These are phyloP conservation scores for Parelbella ahira DNA, from an alignment of 2,888 invertebrate genomes.

Conservation along the genomic window DNA sequence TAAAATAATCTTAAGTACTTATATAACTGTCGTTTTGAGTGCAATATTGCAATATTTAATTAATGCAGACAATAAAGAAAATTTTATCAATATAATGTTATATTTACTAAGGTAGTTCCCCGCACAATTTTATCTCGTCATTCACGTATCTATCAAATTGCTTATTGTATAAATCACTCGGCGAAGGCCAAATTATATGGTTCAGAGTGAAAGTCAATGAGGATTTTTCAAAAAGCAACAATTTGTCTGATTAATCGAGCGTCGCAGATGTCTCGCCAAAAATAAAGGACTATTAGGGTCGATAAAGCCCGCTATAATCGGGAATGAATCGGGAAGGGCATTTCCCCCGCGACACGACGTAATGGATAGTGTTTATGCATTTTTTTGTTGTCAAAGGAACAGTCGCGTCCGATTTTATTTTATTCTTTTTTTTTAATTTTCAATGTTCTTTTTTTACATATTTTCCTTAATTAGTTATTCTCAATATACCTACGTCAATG, in stretches of 20 bases:
- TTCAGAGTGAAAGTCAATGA: constrained; percentile 19
- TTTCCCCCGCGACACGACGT: constrained; percentile 34
- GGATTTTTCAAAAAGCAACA: constrained; percentile 32
- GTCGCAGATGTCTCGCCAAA: constrained; percentile 48
- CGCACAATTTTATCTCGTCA: too few species aligned
- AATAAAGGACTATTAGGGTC: constrained; percentile 42
- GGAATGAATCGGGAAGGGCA: constrained; percentile 32
- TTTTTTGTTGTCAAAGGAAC: constrained; percentile 37
- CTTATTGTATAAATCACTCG: constrained; percentile 14
- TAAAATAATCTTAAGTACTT: too few species aligned
- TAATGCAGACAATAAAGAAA: too few species aligned
- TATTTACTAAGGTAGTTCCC: too few species aligned
- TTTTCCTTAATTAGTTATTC: too few species aligned
- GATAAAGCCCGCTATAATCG: constrained; percentile 37
- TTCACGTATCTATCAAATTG: too few species aligned
- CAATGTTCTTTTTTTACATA: too few species aligned
- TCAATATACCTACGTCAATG: too few species aligned
- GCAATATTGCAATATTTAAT: too few species aligned
- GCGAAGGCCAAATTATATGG: constrained; percentile 9
- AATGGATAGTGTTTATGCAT: constrained; percentile 51
- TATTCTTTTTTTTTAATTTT: too few species aligned
- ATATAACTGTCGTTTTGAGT: too few species aligned
- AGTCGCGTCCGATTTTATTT: constrained; percentile 4
- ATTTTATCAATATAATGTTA: too few species aligned
- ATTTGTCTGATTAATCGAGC: constrained; percentile 43